Conservation (phyloP, 2,113 vertebrate genomes). For the Ariopsis seemanni region DNA sequence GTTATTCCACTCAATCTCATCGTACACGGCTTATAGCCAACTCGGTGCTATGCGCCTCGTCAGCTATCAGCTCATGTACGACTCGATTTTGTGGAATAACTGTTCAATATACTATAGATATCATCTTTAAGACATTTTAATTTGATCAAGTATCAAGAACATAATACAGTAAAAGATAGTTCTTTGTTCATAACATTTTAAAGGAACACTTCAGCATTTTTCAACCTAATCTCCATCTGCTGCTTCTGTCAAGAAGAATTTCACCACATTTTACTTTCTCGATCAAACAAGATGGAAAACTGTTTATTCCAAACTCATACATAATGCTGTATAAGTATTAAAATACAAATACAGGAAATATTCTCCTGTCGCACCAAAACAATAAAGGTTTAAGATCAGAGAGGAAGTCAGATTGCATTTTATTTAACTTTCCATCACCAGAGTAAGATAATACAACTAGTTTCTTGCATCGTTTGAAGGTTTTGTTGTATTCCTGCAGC, state of each 20-base stretch:
- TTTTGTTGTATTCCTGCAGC: not conserved
- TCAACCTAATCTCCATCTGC: not conserved
- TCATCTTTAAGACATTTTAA: not conserved
- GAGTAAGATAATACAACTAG: not conserved
- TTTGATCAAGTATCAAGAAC: not conserved
- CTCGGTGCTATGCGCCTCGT: no score
- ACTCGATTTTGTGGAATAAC: no score
- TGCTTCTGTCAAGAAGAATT: not conserved
- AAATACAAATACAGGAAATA: no score
- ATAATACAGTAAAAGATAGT: no score
- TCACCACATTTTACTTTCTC: not conserved
- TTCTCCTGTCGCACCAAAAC: not conserved
- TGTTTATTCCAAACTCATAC: not conserved
- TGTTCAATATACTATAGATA: not conserved
- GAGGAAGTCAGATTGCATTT: not conserved
- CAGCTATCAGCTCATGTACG: no score
- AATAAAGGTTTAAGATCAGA: not conserved
- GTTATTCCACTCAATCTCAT: no score
- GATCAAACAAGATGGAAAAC: not conserved
- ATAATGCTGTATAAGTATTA: not conserved
- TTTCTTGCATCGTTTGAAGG: not conserved
- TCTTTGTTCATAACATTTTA: not conserved
- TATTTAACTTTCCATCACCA: not conserved
- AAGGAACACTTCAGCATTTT: not conserved
- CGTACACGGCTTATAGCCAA: no score